Base-by-base conservation (phyloP, 2,888 invertebrate species). In the Microchrysa polita region DNA sequence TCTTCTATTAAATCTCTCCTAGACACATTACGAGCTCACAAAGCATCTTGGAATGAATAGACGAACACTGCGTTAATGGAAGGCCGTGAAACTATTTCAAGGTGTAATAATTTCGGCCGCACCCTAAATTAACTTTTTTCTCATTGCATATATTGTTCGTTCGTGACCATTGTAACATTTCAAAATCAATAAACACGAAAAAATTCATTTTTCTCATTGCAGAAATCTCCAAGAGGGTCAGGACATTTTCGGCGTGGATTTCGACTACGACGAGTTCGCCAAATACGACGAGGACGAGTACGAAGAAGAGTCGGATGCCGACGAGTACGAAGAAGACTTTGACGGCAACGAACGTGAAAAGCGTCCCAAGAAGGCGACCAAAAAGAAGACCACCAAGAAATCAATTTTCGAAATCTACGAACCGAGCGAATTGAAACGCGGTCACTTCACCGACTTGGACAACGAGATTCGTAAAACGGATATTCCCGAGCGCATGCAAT, bases 211-310 rank as follows among this genome's bases (percentile, higher is more conserved):
- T 16, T 16, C 18, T 55, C 40, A 61, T 78, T 80, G 14, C 78
- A 94, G 91, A 12, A 94, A 95, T 0, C 86, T 98, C 18, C 97
- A 98, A 89, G 96, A 98, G 84, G 99, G 98, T 72, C 97, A 98
- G 84, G 98, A 99, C 82, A 97, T 98, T 78, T 99, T 99, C 83
- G 99, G 98, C 34, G 97, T 98, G n/a, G 98, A 98, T 83, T 98
- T 98, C 85, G 97, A 96, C 81, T 96, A 93, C 81, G 95, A 95
- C 75, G 95, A 96, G 78, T 94, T 96, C 84, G 91, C 92, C 72
- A 94, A 94, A 81, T 94, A 93, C 81, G 94, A 92, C 5, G 93
- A 94, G 72, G 95, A 95, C 77, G 84, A 84, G 74, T 93, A 93
- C 76, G 93, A 95, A 79, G 93, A 93, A 67, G 93, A 93, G 40